phyloP scores from a whole-genome alignment of 2,888 invertebrate genomes.

The Ferdinandea cuprea region DNA sequence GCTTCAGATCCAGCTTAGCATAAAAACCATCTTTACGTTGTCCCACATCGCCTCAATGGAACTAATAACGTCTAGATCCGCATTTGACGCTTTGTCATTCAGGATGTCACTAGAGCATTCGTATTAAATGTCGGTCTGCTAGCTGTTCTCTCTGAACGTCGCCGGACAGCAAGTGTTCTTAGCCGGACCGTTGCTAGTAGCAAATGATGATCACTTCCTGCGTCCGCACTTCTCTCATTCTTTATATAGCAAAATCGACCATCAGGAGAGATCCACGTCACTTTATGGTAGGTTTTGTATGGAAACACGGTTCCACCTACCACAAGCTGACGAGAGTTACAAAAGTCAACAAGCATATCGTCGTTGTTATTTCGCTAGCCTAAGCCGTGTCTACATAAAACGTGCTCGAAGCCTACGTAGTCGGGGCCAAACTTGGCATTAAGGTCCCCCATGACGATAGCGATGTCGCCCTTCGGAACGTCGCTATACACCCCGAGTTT shows the following conservation, averaged over 20 bases:
- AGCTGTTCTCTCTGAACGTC: not conserved
- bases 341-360: not conserved
- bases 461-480: not conserved
- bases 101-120: not conserved
- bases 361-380: not conserved
- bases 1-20: too few relatives aligned
- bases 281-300: not conserved
- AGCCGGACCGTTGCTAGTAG: too few relatives aligned
- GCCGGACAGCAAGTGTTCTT: not conserved
- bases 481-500: not conserved
- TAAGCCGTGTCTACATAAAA: not conserved
- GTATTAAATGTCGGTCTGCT: too few relatives aligned
- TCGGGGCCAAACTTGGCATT: not conserved
- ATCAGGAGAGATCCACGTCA: not conserved
- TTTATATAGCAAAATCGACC: too few relatives aligned
- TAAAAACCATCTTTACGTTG: not conserved
- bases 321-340: not conserved
- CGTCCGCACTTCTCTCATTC: too few relatives aligned
- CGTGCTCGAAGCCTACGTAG: not conserved
- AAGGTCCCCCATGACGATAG: not conserved
- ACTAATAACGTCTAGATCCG: too few relatives aligned
- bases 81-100: not conserved
- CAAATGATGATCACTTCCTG: too few relatives aligned
- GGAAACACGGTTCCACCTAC: not conserved
- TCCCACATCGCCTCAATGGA: not conserved